Conservation (phyloP, 2,113 vertebrate species). For the Coreoperca whiteheadi region DNA sequence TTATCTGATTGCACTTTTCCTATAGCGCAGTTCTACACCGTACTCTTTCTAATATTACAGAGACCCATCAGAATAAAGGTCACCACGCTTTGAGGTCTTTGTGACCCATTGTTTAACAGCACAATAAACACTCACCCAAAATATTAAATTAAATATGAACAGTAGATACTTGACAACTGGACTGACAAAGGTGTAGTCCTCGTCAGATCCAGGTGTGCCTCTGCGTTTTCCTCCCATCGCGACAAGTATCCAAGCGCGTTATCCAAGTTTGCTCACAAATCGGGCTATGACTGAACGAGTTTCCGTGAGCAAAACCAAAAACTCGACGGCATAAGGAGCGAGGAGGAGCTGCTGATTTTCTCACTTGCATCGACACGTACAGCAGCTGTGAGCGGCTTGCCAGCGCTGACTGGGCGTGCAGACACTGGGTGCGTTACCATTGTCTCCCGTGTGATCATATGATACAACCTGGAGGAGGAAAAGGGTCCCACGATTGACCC, state of each 20-base stretch:
- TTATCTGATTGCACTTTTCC: no score
- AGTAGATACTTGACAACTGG: constrained; percentile 92
- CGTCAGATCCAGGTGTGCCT: constrained; percentile 57
- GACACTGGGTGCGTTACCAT: constrained; percentile 35
- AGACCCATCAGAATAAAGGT: no score
- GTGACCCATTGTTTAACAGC: background rate
- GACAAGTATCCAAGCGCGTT: background rate
- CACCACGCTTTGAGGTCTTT: no score
- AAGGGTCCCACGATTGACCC: background rate
- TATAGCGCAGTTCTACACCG: no score
- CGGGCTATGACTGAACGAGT: background rate
- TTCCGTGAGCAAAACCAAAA: background rate
- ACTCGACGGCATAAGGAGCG: background rate
- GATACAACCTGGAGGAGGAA: background rate
- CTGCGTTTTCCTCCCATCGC: constrained; percentile 82
- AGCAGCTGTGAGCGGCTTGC: background rate
- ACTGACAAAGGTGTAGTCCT: constrained; percentile 90
- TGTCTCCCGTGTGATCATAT: background rate
- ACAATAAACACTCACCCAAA: constrained; percentile 90
- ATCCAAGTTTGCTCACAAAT: constrained; percentile 13
- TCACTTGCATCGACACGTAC: background rate
- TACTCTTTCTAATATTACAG: no score
- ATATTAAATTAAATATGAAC: constrained; percentile 93
- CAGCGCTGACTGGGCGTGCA: constrained; percentile 17
- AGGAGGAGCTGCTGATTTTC: background rate